Percentiles rank a stretch among this genome's conserved stretches.
These are phyloP conservation scores for Drosophila suzukii DNA, from an alignment of 1,140 invertebrate species.

Conservation along the genomic window DNA sequence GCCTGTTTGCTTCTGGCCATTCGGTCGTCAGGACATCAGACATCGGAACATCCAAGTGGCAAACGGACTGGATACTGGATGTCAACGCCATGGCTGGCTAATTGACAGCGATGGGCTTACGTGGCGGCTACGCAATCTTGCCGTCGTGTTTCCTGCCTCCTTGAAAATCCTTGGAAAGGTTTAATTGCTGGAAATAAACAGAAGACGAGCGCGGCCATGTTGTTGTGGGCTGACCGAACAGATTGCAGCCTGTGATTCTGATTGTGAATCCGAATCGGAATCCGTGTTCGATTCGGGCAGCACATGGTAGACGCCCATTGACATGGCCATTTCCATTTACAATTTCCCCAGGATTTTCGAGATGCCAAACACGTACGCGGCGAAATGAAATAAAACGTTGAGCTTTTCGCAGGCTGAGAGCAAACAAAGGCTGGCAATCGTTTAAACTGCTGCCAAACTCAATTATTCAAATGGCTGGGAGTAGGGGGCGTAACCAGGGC, in stretches of 20 bases:
- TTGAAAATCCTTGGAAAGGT: conserved; percentile 53
- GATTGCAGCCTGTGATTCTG: conserved; percentile 57
- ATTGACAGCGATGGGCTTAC: conserved; percentile 57
- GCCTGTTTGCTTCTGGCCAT: conserved; percentile 34
- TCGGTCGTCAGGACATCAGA: not conserved
- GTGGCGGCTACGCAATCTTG: conserved; percentile 50
- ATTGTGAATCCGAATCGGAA: conserved; percentile 13
- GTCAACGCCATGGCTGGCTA: conserved; percentile 58
- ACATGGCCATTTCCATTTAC: conserved; percentile 41
- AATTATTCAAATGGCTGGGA: conserved; percentile 69
- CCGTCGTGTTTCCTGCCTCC: conserved; percentile 13
- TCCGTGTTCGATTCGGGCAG: not conserved
- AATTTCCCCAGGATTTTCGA: conserved; percentile 11
- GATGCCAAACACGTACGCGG: conserved; percentile 56
- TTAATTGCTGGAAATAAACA: conserved; percentile 70
- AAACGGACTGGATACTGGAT: conserved; percentile 43
- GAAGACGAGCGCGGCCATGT: not conserved
- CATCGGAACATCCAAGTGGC: conserved; percentile 26
- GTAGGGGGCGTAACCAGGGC: not conserved
- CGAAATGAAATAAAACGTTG: conserved; percentile 69
- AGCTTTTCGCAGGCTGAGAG: conserved; percentile 27
- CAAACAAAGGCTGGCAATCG: conserved; percentile 67
- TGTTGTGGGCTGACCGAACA: conserved; percentile 51
- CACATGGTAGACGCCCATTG: conserved; percentile 40
- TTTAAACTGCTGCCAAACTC: conserved; percentile 70